Conservation (phyloP, 2,888 invertebrate genomes). For the Eulithis testata region DNA sequence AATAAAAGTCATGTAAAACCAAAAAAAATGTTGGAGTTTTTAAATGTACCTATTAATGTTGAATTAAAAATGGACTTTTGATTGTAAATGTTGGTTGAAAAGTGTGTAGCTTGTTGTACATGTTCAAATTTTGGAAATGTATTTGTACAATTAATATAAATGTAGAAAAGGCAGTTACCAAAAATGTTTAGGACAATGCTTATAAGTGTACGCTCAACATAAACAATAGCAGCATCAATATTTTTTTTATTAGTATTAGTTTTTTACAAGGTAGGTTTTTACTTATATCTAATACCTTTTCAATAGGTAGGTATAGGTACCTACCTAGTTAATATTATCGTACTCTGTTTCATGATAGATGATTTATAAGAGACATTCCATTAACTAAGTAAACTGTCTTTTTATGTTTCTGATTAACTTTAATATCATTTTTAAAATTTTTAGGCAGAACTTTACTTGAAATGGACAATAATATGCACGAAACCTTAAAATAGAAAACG, state of each 20-base stretch:
- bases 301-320: too few relatives aligned
- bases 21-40: too few relatives aligned
- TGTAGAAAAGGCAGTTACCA: constrained; percentile 24
- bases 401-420: too few relatives aligned
- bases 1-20: too few relatives aligned
- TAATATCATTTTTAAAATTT: constrained; percentile 7
- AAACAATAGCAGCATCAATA: background rate
- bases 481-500: background rate
- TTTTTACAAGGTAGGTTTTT: too few relatives aligned
- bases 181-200: constrained; percentile 24
- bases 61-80: background rate
- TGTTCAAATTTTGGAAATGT: constrained; percentile 38
- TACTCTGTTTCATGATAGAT: too few relatives aligned
- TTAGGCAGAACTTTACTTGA: constrained; percentile 40
- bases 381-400: too few relatives aligned
- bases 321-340: too few relatives aligned
- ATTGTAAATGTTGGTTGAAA: constrained; percentile 24
- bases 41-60: background rate
- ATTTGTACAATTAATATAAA: constrained; percentile 30
- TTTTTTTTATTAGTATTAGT: background rate
- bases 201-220: constrained; percentile 31
- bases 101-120: constrained; percentile 39
- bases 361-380: too few relatives aligned
- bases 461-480: constrained; percentile 47
- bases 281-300: too few relatives aligned